Evolutionary conservation across 2,113 vertebrate genomes (phyloP), one percentile per base, ranked within the genome.

Genomic region (Ranitomeya imitator): DNA sequence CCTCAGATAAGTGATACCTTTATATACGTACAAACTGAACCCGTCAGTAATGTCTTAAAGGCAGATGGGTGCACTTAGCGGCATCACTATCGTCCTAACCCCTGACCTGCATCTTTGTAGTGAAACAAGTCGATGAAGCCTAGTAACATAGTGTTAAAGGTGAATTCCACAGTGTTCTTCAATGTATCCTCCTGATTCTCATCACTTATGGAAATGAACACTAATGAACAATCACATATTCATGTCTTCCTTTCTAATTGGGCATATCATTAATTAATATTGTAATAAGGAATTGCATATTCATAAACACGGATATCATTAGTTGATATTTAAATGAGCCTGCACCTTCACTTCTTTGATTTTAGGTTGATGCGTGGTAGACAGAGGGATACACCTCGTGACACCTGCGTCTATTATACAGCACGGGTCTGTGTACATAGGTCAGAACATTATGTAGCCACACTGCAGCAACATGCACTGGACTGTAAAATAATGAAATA

Each of bases 231-330:
- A 83, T 83, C n/a, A 63, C 81, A 83, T 83, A 83, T 83, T 83
- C 81, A 83, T 83, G 81, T 26, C 81, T 69, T 69, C 63, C 26
- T n/a, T 69, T 83, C 81, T 83, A 83, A 83, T 83, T 83, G 81
- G 80, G 81, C 81, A 83, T 83, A 65, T 83, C 81, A 83, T 83
- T 83, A 83, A 83, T 83, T 83, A 83, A 83, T 83, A 69, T 83
- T 83, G 21, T 67, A 83, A 83, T 69, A 52, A 67, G 81, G 51
- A 69, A 69, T 69, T 83, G 81, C 37, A 83, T 83, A 83, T 83
- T 83, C 63, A 83, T 69, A 14, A 52, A n/a, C 61, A 67, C 61
- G 81, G 63, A 83, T 67, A 83, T 83, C 81, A 67, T 83, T 83
- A 83, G 63, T 61, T 23, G 61, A 69, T 69, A 83, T 83, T 83